A percentile compares a stretch with the other conserved stretches of the same genome.
Evolutionary conservation across 2,888 invertebrate species (phyloP).

Genomic region (Pammene aurita): DNA sequence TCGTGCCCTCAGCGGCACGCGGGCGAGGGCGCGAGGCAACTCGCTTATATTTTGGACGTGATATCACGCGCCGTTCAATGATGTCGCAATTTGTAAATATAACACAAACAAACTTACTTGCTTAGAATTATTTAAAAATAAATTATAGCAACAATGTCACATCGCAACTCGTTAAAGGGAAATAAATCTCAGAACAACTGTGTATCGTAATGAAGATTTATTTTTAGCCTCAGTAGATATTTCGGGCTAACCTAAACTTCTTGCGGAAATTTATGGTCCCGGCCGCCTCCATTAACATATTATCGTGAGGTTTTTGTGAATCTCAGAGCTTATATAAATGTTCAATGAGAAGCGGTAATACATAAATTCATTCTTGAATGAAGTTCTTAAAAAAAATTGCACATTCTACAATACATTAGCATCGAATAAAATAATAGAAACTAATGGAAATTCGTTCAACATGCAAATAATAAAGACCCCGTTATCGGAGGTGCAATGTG

Average conservation of each 20-base stretch:
- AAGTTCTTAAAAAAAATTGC: no score
- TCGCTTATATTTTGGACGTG: no score
- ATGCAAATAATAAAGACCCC: no score
- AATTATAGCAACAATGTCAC: background rate
- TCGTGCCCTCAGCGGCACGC: no score
- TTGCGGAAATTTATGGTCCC: constrained; percentile 17
- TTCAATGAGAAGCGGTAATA: background rate
- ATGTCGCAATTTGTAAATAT: no score
- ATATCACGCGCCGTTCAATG: no score
- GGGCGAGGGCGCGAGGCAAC: no score
- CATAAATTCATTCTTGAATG: background rate
- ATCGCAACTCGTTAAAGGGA: background rate
- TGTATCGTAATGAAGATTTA: constrained; percentile 15
- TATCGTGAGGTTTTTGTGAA: constrained; percentile 7
- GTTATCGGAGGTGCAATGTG: no score
- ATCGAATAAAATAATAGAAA: no score
- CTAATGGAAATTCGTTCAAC: no score
- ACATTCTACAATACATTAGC: background rate
- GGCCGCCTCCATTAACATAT: constrained; percentile 20
- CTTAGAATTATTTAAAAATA: background rate
- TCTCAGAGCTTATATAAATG: background rate
- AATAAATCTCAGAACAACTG: background rate
- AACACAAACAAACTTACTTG: no score
- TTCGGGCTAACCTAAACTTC: background rate
- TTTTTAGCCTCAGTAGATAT: background rate